These are phyloP conservation scores for Pseudococcus viburni DNA, from an alignment of 2,888 invertebrate species.

Conservation along the genomic window DNA sequence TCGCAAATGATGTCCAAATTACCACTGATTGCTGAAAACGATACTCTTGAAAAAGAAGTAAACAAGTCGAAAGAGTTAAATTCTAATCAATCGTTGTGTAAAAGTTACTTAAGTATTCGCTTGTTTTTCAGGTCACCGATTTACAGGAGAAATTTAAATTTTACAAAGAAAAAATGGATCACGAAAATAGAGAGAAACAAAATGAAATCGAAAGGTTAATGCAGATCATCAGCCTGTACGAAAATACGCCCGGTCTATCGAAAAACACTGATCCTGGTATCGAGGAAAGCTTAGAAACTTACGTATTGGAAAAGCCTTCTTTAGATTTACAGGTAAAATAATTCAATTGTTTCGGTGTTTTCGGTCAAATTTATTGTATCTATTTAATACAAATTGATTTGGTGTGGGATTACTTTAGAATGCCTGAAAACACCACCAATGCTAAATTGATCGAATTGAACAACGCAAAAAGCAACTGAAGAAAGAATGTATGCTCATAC, in stretches of 20 bases:
- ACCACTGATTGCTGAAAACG: conserved; percentile 85
- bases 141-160: conserved; percentile 59
- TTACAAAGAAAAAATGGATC: conserved; percentile 63
- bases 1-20: conserved; percentile 71
- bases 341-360: too few species aligned
- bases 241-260: conserved; percentile 19
- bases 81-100: not conserved
- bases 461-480: conserved; percentile 50
- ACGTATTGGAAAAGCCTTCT: conserved; percentile 40
- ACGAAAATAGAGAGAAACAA: conserved; percentile 58
- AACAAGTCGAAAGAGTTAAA: not conserved
- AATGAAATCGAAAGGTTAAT: conserved; percentile 61
- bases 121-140: conserved; percentile 48
- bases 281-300: conserved; percentile 55
- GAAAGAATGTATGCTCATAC: conserved; percentile 38
- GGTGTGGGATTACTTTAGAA: not conserved
- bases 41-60: conserved; percentile 78
- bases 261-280: conserved; percentile 20
- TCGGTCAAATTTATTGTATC: too few species aligned
- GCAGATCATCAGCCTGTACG: conserved; percentile 58
- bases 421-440: not conserved
- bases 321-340: not conserved
- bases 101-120: not conserved
- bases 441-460: conserved; percentile 52
- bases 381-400: not conserved